These are phyloP conservation scores for Thripadectes ignobilis DNA, from an alignment of 2,797 vertebrate species.

Conservation along the genomic window DNA sequence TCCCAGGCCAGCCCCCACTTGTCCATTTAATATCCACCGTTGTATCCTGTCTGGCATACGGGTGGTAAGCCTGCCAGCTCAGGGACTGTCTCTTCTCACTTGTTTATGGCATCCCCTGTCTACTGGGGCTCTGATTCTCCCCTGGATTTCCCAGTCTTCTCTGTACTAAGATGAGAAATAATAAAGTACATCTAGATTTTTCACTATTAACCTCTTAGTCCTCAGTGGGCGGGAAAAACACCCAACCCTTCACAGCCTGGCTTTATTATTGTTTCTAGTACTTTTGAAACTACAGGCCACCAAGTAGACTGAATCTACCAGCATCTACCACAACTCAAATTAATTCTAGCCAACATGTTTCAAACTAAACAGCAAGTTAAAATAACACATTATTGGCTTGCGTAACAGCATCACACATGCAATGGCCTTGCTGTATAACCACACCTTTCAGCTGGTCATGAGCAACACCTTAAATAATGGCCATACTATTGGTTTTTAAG, in stretches of 20 bases:
- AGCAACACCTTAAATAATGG: neutral
- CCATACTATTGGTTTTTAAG: neutral
- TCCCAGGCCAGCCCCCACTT: slow-evolving; percentile 50
- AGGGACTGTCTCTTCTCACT: neutral
- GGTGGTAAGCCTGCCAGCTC: neutral
- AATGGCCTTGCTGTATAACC: neutral
- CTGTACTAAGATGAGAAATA: neutral
- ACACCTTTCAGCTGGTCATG: neutral
- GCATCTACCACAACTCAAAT: slow-evolving; percentile 34
- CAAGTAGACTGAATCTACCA: neutral
- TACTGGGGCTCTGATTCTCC: neutral
- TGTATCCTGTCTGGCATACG: neutral
- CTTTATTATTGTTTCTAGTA: slow-evolving; percentile 1
- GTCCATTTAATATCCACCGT: slow-evolving; percentile 42
- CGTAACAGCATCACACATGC: neutral
- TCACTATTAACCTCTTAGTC: neutral
- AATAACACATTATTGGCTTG: neutral
- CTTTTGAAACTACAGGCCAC: slow-evolving; percentile 1
- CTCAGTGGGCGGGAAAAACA: neutral
- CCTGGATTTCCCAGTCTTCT: neutral
- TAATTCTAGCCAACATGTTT: neutral
- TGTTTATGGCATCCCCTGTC: neutral
- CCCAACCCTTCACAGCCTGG: neutral
- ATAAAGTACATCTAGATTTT: neutral
- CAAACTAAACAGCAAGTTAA: neutral